phyloP scores from a whole-genome alignment of 1,140 invertebrate species.

The Saccostrea cuccullata region DNA sequence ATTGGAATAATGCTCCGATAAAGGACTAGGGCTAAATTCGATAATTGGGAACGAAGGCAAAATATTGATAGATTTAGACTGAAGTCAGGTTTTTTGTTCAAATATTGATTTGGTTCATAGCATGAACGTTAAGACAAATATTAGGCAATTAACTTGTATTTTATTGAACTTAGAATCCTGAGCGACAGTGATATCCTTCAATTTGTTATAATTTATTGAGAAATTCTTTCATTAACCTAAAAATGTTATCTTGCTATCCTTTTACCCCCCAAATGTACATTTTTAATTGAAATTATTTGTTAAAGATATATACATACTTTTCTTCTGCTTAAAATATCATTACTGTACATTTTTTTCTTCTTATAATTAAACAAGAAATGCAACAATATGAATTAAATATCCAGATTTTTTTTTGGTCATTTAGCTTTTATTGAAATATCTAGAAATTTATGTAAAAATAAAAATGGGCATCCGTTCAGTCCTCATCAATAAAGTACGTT shows the following conservation, averaged over 20 bases:
- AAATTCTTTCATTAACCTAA: too few relatives aligned
- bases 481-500: background rate
- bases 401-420: too few relatives aligned
- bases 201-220: too few relatives aligned
- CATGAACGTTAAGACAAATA: background rate
- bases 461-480: background rate
- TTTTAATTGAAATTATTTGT: background rate
- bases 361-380: background rate
- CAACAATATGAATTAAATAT: background rate
- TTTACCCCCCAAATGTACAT: too few relatives aligned
- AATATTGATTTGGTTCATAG: background rate
- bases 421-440: too few relatives aligned
- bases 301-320: background rate
- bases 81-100: slow-evolving; percentile 2
- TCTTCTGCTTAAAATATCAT: background rate
- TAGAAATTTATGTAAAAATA: background rate
- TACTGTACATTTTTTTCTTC: background rate
- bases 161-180: background rate
- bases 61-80: slow-evolving; percentile 36
- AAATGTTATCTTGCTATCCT: too few relatives aligned
- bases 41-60: slow-evolving; percentile 30
- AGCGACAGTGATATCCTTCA: too few relatives aligned
- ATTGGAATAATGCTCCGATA: background rate
- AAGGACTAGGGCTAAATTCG: slow-evolving; percentile 27
- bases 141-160: background rate